Percentiles rank a stretch among this genome's conserved stretches.
Evolutionary conservation across 2,113 vertebrate genomes (phyloP).

Genomic region (Oreocharis arfaki): DNA sequence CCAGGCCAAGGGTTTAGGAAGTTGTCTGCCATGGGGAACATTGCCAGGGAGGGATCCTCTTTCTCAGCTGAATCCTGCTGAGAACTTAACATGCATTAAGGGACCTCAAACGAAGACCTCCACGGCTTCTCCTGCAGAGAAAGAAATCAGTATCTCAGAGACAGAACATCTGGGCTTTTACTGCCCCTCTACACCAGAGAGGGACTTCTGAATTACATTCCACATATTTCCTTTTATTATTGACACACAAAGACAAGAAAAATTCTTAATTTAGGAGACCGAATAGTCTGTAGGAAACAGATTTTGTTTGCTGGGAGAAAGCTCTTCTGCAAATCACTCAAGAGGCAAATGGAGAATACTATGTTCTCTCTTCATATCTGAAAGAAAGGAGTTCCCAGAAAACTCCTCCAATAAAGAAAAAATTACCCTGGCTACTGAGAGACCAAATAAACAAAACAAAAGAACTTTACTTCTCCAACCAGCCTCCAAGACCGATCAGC

Average conservation of each 20-base stretch:
- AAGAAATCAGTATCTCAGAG: background rate
- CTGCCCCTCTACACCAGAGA: background rate
- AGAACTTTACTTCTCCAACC: background rate
- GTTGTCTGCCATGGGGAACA: background rate
- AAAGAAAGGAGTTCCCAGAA: background rate
- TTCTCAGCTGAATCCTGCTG: background rate
- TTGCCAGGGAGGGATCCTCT: background rate
- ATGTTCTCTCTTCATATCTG: background rate
- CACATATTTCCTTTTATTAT: background rate
- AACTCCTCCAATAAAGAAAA: background rate
- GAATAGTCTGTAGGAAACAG: background rate
- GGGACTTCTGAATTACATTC: background rate
- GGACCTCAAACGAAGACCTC: background rate
- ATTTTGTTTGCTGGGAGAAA: background rate
- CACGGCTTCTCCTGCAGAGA: background rate
- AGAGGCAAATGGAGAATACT: background rate
- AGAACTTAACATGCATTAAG: background rate
- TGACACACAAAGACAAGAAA: background rate
- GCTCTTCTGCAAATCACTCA: background rate
- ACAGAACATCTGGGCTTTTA: background rate
- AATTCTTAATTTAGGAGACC: background rate
- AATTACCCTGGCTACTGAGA: background rate
- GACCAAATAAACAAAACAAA: background rate
- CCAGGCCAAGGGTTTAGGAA: background rate
- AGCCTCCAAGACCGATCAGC: background rate